Evolutionary conservation across 2,113 vertebrate genomes (phyloP).

Genomic region (Rhizomys pruinosus): DNA sequence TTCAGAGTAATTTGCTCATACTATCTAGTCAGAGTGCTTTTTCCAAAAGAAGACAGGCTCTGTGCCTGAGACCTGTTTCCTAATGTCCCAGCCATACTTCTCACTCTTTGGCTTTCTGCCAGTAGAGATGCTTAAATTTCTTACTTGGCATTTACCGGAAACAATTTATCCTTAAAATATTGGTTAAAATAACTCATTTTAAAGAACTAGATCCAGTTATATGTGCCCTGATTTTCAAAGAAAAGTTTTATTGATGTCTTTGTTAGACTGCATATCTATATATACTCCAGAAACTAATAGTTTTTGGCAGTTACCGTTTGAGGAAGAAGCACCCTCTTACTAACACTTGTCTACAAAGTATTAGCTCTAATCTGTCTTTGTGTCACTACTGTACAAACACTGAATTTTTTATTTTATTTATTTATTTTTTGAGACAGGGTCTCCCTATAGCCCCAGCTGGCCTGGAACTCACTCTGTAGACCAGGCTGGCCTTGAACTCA

Average conservation of each 20-base stretch:
- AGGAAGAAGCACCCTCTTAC: neutral
- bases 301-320: neutral
- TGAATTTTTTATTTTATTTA: no score
- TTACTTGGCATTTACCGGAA: constrained; percentile 3
- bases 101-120: neutral
- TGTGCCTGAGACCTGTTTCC: neutral
- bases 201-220: neutral
- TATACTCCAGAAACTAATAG: neutral
- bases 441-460: no score
- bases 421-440: no score
- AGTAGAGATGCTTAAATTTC: neutral
- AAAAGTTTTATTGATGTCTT: neutral
- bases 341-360: neutral
- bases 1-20: neutral
- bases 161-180: neutral
- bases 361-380: neutral
- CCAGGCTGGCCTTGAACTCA: no score
- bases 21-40: neutral
- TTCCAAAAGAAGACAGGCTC: neutral
- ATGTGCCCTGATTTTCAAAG: constrained; percentile 13
- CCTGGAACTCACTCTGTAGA: no score
- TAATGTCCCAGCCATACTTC: neutral
- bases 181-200: neutral
- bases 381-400: neutral
- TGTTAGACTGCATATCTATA: neutral